Percentiles rank a stretch among this genome's conserved stretches.
phyloP scores from a whole-genome alignment of 2,113 vertebrate genomes.

The Colaptes auratus region DNA sequence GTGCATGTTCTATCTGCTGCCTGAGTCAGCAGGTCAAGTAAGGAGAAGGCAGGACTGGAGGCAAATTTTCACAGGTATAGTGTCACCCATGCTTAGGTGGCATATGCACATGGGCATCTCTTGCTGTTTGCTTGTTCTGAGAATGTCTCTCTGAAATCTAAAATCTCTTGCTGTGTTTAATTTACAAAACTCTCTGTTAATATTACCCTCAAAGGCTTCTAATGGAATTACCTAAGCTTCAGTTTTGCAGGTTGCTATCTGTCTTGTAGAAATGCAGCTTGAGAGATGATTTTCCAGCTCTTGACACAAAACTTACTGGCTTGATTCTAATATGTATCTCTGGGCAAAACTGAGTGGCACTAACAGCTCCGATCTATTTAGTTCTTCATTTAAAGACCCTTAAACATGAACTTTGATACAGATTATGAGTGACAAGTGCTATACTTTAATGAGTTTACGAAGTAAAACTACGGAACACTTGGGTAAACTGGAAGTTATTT shows the following conservation, averaged over 20 bases:
- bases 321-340: background rate
- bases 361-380: background rate
- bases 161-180: constrained; percentile 1
- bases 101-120: background rate
- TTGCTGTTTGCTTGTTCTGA: background rate
- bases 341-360: background rate
- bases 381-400: background rate
- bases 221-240: background rate
- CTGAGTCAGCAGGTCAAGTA: background rate
- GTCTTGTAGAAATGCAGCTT: background rate
- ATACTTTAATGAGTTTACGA: background rate
- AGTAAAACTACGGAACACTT: background rate
- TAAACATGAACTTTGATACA: background rate
- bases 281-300: background rate
- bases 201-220: background rate
- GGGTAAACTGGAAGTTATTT: background rate
- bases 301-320: background rate
- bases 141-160: background rate
- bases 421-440: background rate
- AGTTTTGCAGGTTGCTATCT: background rate
- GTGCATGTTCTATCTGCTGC: background rate
- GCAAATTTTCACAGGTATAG: background rate
- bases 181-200: background rate
- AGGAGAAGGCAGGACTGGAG: background rate
- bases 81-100: rapidly evolving